phyloP scores from a whole-genome alignment of 2,888 invertebrate genomes.

The Dichetophora obliterata region DNA sequence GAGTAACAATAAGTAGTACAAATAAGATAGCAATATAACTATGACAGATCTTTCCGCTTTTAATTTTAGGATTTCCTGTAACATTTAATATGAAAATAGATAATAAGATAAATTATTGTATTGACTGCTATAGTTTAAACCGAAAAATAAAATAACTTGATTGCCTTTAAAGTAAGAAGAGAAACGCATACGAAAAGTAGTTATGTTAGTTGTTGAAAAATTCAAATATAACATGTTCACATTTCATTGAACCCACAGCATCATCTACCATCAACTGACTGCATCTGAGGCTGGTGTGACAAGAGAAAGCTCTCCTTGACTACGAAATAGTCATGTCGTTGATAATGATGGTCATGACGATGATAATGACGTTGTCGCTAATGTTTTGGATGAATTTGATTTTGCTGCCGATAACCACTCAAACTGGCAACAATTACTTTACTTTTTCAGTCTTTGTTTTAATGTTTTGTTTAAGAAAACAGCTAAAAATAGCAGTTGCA shows the following conservation, averaged over 20 bases:
- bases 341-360: neutral
- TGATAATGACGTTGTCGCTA: neutral
- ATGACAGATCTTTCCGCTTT: neutral
- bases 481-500: neutral
- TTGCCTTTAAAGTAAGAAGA: neutral
- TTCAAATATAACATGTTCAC: slow-evolving; percentile 5
- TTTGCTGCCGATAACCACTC: neutral
- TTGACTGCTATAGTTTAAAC: neutral
- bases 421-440: neutral
- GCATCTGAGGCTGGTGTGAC: neutral
- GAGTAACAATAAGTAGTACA: neutral
- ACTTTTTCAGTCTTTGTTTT: neutral
- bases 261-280: neutral
- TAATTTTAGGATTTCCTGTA: neutral
- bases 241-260: slow-evolving; percentile 24
- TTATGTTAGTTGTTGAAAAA: neutral
- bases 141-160: neutral
- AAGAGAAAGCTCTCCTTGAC: slow-evolving; percentile 26
- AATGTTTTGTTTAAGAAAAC: neutral
- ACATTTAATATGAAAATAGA: neutral
- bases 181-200: neutral
- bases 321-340: neutral
- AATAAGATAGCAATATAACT: neutral
- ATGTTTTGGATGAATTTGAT: neutral
- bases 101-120: neutral